Evolutionary conservation across 2,113 vertebrate species (phyloP).

Genomic region (Caretta caretta): DNA sequence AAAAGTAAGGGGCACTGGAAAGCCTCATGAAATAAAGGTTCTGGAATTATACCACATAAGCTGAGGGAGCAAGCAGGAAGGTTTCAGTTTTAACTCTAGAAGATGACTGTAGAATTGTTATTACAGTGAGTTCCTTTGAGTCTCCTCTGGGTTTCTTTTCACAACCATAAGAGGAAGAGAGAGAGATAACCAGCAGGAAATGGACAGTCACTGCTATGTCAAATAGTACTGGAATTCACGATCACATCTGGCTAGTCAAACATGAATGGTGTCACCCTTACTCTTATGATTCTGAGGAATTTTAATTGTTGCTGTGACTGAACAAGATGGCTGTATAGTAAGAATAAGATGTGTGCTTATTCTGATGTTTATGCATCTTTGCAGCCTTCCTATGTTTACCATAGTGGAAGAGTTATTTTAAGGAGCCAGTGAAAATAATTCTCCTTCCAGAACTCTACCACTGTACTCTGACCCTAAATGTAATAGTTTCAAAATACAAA

Average conservation of each 20-base stretch:
- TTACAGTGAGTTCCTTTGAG: constrained; percentile 29
- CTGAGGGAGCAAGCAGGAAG: not conserved
- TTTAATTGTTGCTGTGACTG: not conserved
- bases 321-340: not conserved
- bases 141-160: constrained; percentile 39
- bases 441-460: not conserved
- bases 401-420: not conserved
- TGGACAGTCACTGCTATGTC: constrained; percentile 19
- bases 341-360: not conserved
- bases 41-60: not conserved
- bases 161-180: constrained; percentile 37
- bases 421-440: not conserved
- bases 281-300: not conserved
- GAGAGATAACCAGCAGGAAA: constrained; percentile 15
- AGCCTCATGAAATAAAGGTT: not conserved
- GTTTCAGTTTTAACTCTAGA: constrained; percentile 1
- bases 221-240: constrained; percentile 38
- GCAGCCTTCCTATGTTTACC: not conserved
- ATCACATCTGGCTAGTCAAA: constrained; percentile 22
- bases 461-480: not conserved
- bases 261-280: constrained; percentile 17
- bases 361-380: not conserved
- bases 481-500: not conserved
- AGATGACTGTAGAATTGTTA: constrained; percentile 35
- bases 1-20: not conserved